These are phyloP conservation scores for Heliocidaris erythrogramma DNA, from an alignment of 35 echinoderm and acorn worm species.

Conservation along the genomic window DNA sequence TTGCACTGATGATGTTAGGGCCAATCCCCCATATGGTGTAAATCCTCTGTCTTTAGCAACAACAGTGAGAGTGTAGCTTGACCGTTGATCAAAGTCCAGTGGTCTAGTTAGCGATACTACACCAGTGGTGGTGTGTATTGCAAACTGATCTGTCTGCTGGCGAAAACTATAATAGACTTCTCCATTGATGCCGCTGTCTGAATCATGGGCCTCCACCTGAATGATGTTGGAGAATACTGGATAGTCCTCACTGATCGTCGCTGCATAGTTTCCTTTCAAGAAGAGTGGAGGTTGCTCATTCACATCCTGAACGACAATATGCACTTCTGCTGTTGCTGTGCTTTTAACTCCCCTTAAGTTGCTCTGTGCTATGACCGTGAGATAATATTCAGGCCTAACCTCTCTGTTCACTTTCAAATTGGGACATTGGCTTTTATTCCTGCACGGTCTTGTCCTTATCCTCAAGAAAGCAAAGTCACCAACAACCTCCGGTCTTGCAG, in stretches of 20 bases:
- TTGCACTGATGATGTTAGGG: constrained; percentile 47
- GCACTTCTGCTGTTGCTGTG: constrained; percentile 37
- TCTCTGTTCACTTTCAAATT: constrained; percentile 81
- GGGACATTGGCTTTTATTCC: constrained; percentile 53
- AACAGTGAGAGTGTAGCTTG: constrained; percentile 61
- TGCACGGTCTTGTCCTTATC: constrained; percentile 79
- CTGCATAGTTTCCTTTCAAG: constrained; percentile 54
- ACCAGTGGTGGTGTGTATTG: constrained; percentile 97
- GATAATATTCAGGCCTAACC: constrained; percentile 57
- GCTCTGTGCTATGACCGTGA: constrained; percentile 55
- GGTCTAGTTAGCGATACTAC: constrained; percentile 87
- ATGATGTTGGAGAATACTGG: constrained; percentile 76
- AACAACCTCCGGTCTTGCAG: constrained; percentile 58
- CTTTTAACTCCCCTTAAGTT: constrained; percentile 17
- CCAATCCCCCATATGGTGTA: constrained; percentile 71
- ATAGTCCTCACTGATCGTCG: constrained; percentile 74
- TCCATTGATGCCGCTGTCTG: constrained; percentile 92
- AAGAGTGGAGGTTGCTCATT: constrained; percentile 92
- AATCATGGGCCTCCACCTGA: constrained; percentile 78
- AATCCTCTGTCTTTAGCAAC: constrained; percentile 89
- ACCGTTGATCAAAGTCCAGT: constrained; percentile 53
- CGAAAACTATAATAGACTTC: constrained; percentile 96
- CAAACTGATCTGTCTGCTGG: constrained; percentile 76
- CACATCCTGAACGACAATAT: constrained; percentile 70
- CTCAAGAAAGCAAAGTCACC: constrained; percentile 93